phyloP scores from a whole-genome alignment of 2,797 vertebrate species.

The Microctenopoma lineatum region DNA sequence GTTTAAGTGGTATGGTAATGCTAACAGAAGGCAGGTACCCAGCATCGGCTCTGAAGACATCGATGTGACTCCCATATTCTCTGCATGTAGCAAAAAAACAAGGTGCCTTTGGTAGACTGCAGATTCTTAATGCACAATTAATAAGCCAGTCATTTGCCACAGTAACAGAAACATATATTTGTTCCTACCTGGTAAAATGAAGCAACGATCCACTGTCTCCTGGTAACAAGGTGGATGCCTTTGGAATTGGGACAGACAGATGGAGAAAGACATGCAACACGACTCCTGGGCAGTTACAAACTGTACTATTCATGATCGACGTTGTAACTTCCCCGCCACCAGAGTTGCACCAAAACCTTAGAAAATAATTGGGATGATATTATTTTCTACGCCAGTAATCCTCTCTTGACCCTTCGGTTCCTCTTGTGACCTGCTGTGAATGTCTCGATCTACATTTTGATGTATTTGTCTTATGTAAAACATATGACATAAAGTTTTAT shows the following conservation, averaged over 20 bases:
- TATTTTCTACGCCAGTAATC: no score
- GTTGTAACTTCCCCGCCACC: no score
- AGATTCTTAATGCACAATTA: slow-evolving; percentile 1
- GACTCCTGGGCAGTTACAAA: no score
- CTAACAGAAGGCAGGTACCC: not conserved
- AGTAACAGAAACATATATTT: not conserved
- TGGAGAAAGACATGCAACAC: no score
- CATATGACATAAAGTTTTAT: not conserved
- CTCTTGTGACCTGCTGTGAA: not conserved
- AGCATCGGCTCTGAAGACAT: not conserved
- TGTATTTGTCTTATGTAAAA: not conserved
- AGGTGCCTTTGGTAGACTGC: no score
- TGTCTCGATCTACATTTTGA: not conserved
- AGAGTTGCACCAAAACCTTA: not conserved
- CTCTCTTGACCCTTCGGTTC: not conserved
- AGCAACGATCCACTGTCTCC: not conserved
- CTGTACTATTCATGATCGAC: no score
- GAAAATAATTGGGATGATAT: no score
- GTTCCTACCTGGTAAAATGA: not conserved
- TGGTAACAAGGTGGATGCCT: not conserved
- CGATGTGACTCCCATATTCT: not conserved
- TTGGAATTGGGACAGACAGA: not conserved
- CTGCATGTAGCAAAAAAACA: slow-evolving; percentile 13
- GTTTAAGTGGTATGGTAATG: no score
- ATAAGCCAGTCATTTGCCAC: not conserved